Conservation (phyloP, 2,113 vertebrate genomes). For the Stercorarius parasiticus region DNA sequence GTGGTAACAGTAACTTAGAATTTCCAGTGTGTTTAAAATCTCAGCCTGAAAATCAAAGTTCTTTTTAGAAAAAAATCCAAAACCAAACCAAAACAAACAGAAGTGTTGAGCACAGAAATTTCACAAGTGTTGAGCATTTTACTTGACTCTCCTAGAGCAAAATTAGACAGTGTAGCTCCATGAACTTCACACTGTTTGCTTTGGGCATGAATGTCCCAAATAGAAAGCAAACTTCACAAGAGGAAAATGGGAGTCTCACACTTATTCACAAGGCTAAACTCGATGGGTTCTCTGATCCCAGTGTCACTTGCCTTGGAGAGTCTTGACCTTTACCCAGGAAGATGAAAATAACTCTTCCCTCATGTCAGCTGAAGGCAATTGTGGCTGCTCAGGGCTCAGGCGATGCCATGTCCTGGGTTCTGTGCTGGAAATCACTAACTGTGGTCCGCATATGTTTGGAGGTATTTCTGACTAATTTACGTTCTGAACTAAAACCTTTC, state of each 20-base stretch:
- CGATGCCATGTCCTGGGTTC: background rate
- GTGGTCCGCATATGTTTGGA: rapidly evolving
- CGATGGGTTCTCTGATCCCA: background rate
- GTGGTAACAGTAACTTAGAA: background rate
- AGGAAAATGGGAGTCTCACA: background rate
- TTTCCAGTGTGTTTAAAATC: background rate
- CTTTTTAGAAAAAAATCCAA: background rate
- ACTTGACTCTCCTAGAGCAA: background rate
- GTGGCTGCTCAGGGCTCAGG: background rate
- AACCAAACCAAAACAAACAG: background rate
- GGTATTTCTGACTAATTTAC: background rate
- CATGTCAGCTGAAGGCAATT: background rate
- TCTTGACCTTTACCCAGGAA: background rate
- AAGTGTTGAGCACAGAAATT: background rate
- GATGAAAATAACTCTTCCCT: background rate
- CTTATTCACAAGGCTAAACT: background rate
- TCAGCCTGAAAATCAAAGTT: background rate
- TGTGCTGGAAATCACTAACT: background rate
- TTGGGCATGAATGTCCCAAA: background rate
- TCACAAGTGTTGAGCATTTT: background rate
- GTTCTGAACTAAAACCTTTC: background rate
- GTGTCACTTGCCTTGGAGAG: background rate
- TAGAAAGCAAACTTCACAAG: background rate
- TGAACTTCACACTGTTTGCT: background rate
- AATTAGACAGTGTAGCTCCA: background rate